Evolutionary conservation across 2,888 invertebrate species (phyloP).

Genomic region (Tetragonisca angustula): DNA sequence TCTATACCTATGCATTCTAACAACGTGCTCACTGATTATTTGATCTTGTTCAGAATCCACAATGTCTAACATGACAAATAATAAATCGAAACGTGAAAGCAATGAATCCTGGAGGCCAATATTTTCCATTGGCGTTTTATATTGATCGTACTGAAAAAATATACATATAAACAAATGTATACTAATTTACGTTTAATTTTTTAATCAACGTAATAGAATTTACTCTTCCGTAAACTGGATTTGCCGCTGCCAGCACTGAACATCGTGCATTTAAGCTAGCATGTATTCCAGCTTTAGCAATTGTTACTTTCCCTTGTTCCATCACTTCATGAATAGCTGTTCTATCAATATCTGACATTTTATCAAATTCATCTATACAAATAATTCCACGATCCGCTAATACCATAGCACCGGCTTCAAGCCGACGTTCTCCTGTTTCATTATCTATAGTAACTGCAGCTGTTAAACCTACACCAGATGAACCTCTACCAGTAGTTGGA

Average conservation of each 20-base stretch:
- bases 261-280: conserved; percentile 98
- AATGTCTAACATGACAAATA: conserved; percentile 98
- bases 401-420: conserved; percentile 99
- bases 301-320: conserved; percentile 99
- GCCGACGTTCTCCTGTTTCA: conserved; percentile 94
- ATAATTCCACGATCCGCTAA: conserved; percentile 99
- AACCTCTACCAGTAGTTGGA: conserved; percentile 98
- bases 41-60: conserved; percentile 96
- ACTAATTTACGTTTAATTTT: background rate
- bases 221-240: conserved; percentile 98
- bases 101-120: conserved; percentile 99
- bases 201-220: conserved; percentile 70
- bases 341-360: conserved; percentile 99
- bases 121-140: conserved; percentile 99
- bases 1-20: conserved; percentile 98
- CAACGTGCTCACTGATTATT: conserved; percentile 97
- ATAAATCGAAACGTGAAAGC: conserved; percentile 98
- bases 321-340: conserved; percentile 99
- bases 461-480: conserved; percentile 99
- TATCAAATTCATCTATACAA: conserved; percentile 99
- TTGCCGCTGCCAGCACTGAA: conserved; percentile 99
- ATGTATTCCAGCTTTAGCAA: conserved; percentile 99
- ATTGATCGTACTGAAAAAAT: conserved; percentile 95
- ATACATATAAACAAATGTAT: background rate
- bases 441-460: conserved; percentile 98